Evolutionary conservation across 2,113 vertebrate species (phyloP).

Genomic region (Pungitius pungitius): DNA sequence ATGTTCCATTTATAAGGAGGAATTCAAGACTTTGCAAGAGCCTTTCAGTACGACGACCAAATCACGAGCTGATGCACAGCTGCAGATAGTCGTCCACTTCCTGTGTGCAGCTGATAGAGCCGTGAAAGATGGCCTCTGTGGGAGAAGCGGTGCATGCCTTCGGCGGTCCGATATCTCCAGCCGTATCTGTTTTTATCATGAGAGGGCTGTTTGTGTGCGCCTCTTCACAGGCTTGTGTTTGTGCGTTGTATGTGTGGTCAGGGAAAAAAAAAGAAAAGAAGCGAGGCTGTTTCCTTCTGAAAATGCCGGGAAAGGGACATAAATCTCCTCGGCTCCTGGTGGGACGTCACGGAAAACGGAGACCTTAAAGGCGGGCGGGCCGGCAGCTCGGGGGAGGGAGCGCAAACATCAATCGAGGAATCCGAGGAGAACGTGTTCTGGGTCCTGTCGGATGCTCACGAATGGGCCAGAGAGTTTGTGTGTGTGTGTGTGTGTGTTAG

Average conservation of each 20-base stretch:
- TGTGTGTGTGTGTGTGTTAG: conserved; percentile 21
- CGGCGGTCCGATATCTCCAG: neutral
- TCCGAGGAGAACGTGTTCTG: conserved; percentile 72
- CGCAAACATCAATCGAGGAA: conserved; percentile 76
- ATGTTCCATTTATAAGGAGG: conserved; percentile 19
- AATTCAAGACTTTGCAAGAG: conserved; percentile 7
- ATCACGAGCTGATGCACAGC: neutral
- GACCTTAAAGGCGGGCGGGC: conserved; percentile 67
- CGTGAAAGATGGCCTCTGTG: conserved; percentile 35
- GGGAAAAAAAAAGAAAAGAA: conserved; percentile 12
- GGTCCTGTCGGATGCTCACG: conserved; percentile 80
- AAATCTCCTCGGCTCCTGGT: conserved; percentile 70
- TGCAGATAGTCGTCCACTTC: conserved; percentile 1
- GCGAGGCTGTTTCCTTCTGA: conserved; percentile 51
- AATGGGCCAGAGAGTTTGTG: conserved; percentile 66
- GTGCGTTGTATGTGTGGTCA: conserved; percentile 57
- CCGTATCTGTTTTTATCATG: conserved; percentile 57
- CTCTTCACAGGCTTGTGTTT: conserved; percentile 54
- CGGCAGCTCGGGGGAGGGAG: conserved; percentile 62
- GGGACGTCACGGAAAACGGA: conserved; percentile 73
- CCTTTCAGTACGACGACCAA: neutral
- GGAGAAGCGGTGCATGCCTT: conserved; percentile 23
- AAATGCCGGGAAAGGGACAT: conserved; percentile 70
- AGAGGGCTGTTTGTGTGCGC: conserved; percentile 49
- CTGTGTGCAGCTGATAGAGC: conserved; percentile 20